A percentile compares a stretch with the other conserved stretches of the same genome.
phyloP scores from a whole-genome alignment of 2,113 vertebrate species.

The Pygoscelis adeliae region DNA sequence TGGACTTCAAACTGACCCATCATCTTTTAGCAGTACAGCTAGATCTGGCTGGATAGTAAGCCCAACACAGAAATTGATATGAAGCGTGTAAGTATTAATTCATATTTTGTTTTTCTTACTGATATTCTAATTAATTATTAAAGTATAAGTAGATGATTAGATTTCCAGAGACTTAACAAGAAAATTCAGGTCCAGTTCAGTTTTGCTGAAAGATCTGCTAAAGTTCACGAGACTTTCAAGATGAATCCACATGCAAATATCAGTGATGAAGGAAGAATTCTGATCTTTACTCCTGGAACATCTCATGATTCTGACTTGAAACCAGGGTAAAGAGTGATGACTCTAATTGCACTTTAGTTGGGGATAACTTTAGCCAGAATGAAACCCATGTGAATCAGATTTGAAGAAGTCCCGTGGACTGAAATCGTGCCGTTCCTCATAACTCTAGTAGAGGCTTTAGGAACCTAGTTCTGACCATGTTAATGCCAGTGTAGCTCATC shows the following conservation, averaged over 20 bases:
- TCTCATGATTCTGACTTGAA: not conserved
- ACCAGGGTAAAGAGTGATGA: not conserved
- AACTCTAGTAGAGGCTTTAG: not conserved
- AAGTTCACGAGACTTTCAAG: not conserved
- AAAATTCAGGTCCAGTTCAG: not conserved
- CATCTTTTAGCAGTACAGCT: not conserved
- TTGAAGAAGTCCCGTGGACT: not conserved
- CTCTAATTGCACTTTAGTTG: not conserved
- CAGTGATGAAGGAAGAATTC: not conserved
- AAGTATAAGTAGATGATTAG: not conserved
- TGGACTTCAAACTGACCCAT: not conserved
- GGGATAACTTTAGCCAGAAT: not conserved
- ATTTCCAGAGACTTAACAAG: not conserved
- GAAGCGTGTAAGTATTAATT: not conserved
- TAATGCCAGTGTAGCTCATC: not conserved
- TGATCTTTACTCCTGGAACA: not conserved
- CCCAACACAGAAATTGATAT: not conserved
- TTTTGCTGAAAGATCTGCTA: not conserved
- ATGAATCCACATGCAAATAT: not conserved
- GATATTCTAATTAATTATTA: not conserved
- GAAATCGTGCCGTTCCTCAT: fast-evolving
- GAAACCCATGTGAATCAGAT: not conserved
- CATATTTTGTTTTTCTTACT: not conserved
- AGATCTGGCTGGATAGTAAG: not conserved
- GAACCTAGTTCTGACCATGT: not conserved